Percentiles rank a stretch among this genome's conserved stretches.
Conservation (phyloP, 2,113 vertebrate genomes). For the Pholis gunnellus region DNA sequence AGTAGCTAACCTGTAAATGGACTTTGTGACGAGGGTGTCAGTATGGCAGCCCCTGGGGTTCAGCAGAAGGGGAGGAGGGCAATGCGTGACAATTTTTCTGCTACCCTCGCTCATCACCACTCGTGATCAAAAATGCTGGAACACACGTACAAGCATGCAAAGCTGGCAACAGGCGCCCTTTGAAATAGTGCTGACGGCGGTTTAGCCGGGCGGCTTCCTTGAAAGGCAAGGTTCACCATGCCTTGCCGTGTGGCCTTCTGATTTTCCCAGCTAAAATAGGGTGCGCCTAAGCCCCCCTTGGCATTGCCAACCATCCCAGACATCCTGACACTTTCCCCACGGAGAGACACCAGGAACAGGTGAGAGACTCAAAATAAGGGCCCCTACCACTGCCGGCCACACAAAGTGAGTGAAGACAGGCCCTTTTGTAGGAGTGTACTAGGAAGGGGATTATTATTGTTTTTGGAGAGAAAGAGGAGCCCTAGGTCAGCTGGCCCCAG, state of each 20-base stretch:
- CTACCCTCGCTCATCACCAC: conserved; percentile 76
- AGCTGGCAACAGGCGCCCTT: conserved; percentile 76
- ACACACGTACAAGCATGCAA: conserved; percentile 77
- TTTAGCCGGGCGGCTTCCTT: conserved; percentile 81
- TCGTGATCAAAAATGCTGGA: conserved; percentile 79
- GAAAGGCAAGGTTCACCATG: conserved; percentile 84
- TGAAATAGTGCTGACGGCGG: conserved; percentile 86
- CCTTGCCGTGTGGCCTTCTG: conserved; percentile 84
- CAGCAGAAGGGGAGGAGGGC: conserved; percentile 56
- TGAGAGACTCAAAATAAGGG: conserved; percentile 86
- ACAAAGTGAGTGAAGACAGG: conserved; percentile 86
- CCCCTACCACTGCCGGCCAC: conserved; percentile 65
- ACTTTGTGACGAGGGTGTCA: conserved; percentile 65
- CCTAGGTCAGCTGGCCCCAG: conserved; percentile 83
- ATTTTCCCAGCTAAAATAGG: conserved; percentile 89
- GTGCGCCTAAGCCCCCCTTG: conserved; percentile 85
- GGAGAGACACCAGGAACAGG: conserved; percentile 86
- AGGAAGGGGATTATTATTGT: conserved; percentile 86
- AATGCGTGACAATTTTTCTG: conserved; percentile 72
- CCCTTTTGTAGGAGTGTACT: conserved; percentile 83
- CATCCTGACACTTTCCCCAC: conserved; percentile 88
- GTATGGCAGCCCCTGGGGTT: conserved; percentile 55
- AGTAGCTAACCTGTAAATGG: conserved; percentile 74
- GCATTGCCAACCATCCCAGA: conserved; percentile 88
- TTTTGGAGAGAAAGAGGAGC: conserved; percentile 88